A percentile compares a stretch with the other conserved stretches of the same genome.
Evolutionary conservation across 1,140 invertebrate genomes (phyloP).

Genomic region (Diuraphis noxia): DNA sequence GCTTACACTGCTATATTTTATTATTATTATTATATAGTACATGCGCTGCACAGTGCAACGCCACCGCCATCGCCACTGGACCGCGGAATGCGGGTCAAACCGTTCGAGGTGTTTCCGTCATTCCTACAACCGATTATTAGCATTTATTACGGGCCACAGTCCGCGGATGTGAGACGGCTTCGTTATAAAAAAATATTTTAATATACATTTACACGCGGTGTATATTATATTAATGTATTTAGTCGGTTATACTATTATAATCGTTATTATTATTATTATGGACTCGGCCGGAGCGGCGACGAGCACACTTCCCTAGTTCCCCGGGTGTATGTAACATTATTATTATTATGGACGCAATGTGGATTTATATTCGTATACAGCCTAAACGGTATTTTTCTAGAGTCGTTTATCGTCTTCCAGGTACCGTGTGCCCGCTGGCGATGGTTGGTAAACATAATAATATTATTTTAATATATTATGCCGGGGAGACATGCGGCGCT

Average conservation of each 20-base stretch:
- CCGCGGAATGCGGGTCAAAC: conserved; percentile 52
- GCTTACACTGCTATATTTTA: neutral
- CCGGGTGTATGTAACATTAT: neutral
- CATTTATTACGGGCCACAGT: conserved; percentile 14
- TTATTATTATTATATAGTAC: too few relatives aligned
- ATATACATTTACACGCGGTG: too few relatives aligned
- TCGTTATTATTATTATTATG: neutral
- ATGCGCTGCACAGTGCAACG: too few relatives aligned
- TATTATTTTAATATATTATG: neutral
- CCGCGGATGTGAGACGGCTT: neutral
- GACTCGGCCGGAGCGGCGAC: neutral
- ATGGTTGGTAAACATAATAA: neutral
- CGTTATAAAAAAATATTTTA: neutral
- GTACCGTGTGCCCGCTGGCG: too few relatives aligned
- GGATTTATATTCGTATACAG: neutral
- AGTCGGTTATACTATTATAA: neutral
- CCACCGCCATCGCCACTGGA: neutral
- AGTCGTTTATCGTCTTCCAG: neutral
- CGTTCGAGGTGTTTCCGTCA: conserved; percentile 48
- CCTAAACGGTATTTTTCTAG: conserved; percentile 12
- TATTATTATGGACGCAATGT: neutral
- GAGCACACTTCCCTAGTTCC: neutral
- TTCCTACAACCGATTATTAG: conserved; percentile 52
- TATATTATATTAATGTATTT: neutral
- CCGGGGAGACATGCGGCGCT: neutral